Evolutionary conservation across 2,113 vertebrate species (phyloP).

Genomic region (Lepisosteus oculatus): DNA sequence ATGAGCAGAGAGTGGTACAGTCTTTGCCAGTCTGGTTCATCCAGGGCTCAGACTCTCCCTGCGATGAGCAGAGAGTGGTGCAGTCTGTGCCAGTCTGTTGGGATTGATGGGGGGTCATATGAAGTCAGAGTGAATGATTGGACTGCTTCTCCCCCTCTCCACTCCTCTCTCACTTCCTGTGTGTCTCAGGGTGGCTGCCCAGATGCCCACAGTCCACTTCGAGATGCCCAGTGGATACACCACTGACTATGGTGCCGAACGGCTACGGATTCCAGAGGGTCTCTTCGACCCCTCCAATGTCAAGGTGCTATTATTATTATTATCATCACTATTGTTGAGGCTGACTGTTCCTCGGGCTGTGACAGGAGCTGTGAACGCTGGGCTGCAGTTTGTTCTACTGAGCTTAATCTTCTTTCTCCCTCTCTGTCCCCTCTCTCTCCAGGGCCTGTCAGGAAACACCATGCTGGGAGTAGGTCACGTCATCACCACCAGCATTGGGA

Average conservation of each 20-base stretch:
- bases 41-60: no score
- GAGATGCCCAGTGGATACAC: slow-evolving; percentile 75
- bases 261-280: slow-evolving; percentile 69
- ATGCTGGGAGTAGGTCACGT: slow-evolving; percentile 73
- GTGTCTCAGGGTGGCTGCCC: slow-evolving; percentile 63
- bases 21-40: no score
- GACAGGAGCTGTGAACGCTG: no score
- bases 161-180: neutral
- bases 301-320: slow-evolving; percentile 48
- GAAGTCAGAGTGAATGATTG: no score
- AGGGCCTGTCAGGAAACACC: slow-evolving; percentile 72
- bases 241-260: slow-evolving; percentile 67
- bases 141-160: neutral
- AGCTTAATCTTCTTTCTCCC: neutral
- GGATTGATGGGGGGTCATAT: neutral
- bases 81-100: neutral
- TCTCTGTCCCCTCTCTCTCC: neutral
- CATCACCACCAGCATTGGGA: slow-evolving; percentile 71
- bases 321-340: no score
- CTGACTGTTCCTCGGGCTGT: no score
- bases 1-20: no score
- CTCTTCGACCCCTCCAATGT: slow-evolving; percentile 74
- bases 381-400: no score
- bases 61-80: no score
- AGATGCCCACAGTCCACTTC: slow-evolving; percentile 76